Evolutionary conservation across 2,888 invertebrate genomes (phyloP).

Genomic region (Deilephila elpenor): DNA sequence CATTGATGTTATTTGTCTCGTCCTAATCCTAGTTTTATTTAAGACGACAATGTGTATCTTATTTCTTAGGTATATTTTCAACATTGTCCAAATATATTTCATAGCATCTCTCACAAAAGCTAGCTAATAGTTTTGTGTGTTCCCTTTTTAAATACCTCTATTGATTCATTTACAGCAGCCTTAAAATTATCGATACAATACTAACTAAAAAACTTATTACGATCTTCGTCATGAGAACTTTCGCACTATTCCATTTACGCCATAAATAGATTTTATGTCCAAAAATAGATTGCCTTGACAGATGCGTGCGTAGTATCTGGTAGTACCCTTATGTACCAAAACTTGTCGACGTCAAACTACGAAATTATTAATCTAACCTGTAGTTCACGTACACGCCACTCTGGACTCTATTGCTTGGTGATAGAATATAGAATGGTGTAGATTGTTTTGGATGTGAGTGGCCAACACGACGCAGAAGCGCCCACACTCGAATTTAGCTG

Average conservation of each 20-base stretch:
- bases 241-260: not conserved
- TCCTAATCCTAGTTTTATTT: too few species aligned
- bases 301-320: not conserved
- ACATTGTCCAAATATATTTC: too few species aligned
- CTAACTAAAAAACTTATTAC: too few species aligned
- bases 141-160: too few species aligned
- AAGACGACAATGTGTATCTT: too few species aligned
- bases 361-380: not conserved
- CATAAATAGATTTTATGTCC: not conserved
- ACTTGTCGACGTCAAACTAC: not conserved
- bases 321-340: not conserved
- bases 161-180: too few species aligned
- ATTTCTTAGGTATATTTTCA: too few species aligned
- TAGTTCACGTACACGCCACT: not conserved
- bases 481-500: conserved; percentile 18
- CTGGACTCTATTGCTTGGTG: not conserved
- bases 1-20: too few species aligned
- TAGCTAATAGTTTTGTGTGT: too few species aligned
- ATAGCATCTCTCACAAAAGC: too few species aligned
- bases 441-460: not conserved
- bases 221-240: not conserved
- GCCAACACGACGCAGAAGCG: not conserved
- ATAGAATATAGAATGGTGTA: not conserved
- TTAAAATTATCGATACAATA: too few species aligned
- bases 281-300: not conserved